phyloP scores from a whole-genome alignment of 2,113 vertebrate species.

The Bucco capensis region DNA sequence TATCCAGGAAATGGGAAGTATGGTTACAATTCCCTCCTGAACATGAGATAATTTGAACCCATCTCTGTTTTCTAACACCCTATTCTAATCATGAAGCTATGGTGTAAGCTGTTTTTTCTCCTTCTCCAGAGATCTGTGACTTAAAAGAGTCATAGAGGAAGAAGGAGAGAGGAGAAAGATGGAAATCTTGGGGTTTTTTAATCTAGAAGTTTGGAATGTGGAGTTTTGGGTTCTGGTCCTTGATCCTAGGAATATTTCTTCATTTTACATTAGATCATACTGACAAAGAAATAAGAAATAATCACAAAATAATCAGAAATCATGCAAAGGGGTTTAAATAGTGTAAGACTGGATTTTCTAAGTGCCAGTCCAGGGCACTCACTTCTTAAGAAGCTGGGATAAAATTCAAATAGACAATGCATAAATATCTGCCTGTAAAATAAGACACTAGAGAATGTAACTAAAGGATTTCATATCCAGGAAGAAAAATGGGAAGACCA shows the following conservation, averaged over 20 bases:
- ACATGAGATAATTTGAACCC: not conserved
- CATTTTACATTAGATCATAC: not conserved
- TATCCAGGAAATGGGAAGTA: not conserved
- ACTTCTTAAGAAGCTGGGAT: not conserved
- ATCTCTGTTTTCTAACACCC: not conserved
- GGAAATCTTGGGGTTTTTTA: rapidly evolving
- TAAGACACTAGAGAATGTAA: not conserved
- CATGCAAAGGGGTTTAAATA: not conserved
- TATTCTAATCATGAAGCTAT: not conserved
- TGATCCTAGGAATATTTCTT: not conserved
- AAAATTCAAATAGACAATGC: not conserved
- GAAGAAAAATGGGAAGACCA: not conserved
- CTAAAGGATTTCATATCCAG: not conserved
- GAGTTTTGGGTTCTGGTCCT: not conserved
- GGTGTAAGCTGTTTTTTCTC: not conserved
- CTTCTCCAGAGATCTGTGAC: not conserved
- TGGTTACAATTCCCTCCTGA: not conserved
- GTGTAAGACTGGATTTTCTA: not conserved
- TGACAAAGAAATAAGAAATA: not conserved
- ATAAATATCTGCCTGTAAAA: not conserved
- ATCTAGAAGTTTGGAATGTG: not conserved
- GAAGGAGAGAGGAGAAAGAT: not conserved
- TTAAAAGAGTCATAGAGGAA: not conserved
- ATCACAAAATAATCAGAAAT: not conserved
- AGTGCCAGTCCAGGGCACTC: not conserved